phyloP scores from a whole-genome alignment of 2,888 invertebrate genomes.

The Pristionchus maxplancki region DNA sequence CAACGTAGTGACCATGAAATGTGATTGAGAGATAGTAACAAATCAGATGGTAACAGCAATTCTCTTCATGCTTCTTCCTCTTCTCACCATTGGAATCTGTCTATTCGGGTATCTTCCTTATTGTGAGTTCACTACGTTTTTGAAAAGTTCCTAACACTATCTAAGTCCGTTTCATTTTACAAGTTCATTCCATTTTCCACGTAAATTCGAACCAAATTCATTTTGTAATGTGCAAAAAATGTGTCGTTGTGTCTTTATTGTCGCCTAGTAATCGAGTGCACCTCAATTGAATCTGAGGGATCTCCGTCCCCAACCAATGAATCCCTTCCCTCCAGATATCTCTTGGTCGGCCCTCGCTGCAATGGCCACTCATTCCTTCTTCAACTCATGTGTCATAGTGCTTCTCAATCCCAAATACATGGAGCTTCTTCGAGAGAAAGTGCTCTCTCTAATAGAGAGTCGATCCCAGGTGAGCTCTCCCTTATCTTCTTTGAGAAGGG shows the following conservation, averaged over 20 bases:
- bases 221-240: not conserved
- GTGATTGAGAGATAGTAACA: not conserved
- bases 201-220: not conserved
- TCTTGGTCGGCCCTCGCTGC: not conserved
- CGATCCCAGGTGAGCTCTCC: not conserved
- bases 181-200: not conserved
- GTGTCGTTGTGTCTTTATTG: not conserved
- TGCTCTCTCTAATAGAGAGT: conserved; percentile 14
- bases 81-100: not conserved
- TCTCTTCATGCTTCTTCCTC: conserved; percentile 12
- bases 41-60: not conserved
- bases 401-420: conserved; percentile 45
- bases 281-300: too few species aligned
- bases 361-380: conserved; percentile 40
- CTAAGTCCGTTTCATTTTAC: not conserved
- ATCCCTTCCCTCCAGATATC: not conserved
- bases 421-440: conserved; percentile 13
- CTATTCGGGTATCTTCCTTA: conserved; percentile 19
- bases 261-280: not conserved
- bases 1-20: not conserved
- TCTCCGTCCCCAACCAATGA: too few species aligned
- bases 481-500: not conserved
- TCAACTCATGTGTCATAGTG: conserved; percentile 34
- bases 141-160: not conserved
- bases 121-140: not conserved